Conservation (phyloP, 2,113 vertebrate genomes). For the Baryphthengus martii region DNA sequence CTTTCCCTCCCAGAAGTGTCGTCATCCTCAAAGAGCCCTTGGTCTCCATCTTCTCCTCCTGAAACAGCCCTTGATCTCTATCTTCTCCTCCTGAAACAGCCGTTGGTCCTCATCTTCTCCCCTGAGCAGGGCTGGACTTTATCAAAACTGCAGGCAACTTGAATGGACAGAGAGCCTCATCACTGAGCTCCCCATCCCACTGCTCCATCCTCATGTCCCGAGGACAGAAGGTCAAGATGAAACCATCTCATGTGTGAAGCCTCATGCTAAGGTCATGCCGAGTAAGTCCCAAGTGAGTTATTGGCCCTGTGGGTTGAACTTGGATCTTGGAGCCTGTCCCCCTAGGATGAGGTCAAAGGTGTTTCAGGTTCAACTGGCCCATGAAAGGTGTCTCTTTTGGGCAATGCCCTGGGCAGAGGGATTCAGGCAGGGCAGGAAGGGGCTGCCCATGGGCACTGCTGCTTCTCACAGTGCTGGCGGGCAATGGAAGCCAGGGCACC, state of each 20-base stretch:
- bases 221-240: background rate
- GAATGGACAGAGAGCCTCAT: background rate
- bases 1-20: background rate
- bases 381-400: background rate
- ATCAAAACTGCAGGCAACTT: background rate
- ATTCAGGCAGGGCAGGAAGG: background rate
- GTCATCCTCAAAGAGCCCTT: background rate
- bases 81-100: background rate
- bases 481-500: background rate
- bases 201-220: background rate
- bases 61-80: background rate
- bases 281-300: background rate
- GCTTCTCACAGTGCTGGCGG: background rate
- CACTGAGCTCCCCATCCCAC: too few species aligned
- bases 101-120: background rate
- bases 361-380: background rate
- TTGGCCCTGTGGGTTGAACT: background rate
- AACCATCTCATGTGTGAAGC: accelerated
- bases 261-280: background rate
- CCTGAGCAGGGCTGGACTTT: background rate
- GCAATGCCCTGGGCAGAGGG: background rate
- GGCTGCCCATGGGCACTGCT: background rate
- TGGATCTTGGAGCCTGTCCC: background rate
- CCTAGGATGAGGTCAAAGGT: accelerated
- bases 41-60: background rate